These are phyloP conservation scores for Lysiphlebus fabarum DNA, from an alignment of 1,140 invertebrate species.

Conservation along the genomic window DNA sequence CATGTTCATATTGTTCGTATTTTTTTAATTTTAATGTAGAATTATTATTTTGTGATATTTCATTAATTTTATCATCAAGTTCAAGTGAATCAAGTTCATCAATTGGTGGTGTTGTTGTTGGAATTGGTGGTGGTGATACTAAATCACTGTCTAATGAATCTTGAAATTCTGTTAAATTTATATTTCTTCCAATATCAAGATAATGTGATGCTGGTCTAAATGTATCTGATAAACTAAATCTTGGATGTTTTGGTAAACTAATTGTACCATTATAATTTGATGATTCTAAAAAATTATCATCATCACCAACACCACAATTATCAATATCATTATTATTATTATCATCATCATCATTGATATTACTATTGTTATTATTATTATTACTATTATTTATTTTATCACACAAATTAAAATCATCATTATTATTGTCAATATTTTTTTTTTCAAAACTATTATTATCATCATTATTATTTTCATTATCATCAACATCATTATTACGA, in stretches of 20 bases:
- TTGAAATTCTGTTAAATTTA: conserved; percentile 61
- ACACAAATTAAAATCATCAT: too few species aligned
- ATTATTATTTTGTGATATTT: too few species aligned
- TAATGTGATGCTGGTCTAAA: conserved; percentile 86
- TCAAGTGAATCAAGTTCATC: conserved; percentile 62
- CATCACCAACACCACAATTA: conserved; percentile 64
- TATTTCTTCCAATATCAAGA: conserved; percentile 62
- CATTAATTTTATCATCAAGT: conserved; percentile 41
- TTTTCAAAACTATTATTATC: too few species aligned
- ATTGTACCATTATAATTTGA: conserved; percentile 73
- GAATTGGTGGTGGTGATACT: conserved; percentile 77
- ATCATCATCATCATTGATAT: conserved; percentile 58
- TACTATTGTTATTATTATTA: conserved; percentile 44
- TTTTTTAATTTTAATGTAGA: too few species aligned
- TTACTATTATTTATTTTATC: too few species aligned
- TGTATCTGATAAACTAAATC: conserved; percentile 82
- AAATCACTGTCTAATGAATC: conserved; percentile 82
- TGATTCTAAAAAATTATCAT: conserved; percentile 81
- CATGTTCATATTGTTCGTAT: conserved; percentile 41
- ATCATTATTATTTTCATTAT: conserved; percentile 38
- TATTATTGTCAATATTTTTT: too few species aligned
- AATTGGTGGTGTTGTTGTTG: conserved; percentile 69
- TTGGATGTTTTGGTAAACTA: conserved; percentile 63
- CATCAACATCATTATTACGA: conserved; percentile 74
- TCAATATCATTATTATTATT: too few species aligned